Evolutionary conservation across 2,888 invertebrate genomes (phyloP).

Genomic region (Cosmia trapezina): DNA sequence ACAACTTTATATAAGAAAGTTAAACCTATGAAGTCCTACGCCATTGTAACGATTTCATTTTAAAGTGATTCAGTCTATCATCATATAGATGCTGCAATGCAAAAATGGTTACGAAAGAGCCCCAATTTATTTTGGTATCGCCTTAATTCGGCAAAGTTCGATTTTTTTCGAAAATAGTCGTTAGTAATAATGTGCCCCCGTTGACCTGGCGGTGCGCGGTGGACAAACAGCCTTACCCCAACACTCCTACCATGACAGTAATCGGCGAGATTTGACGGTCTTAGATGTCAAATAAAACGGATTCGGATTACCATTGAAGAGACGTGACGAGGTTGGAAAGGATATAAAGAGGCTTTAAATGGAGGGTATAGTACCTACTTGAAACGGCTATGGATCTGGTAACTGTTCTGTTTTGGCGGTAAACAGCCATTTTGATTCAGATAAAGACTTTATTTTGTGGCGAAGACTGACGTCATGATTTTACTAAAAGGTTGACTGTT

Average conservation of each 20-base stretch:
- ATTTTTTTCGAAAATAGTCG: no score
- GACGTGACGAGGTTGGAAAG: constrained; percentile 44
- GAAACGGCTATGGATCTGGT: constrained; percentile 24
- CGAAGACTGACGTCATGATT: constrained; percentile 9
- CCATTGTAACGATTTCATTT: no score
- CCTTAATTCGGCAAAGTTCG: no score
- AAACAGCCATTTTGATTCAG: constrained; percentile 39
- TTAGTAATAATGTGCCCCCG: not conserved
- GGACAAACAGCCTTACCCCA: no score
- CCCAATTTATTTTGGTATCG: no score
- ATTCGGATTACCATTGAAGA: constrained; percentile 37
- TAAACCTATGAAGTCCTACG: no score
- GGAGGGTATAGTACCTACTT: not conserved
- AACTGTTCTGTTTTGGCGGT: constrained; percentile 18
- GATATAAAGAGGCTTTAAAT: constrained; percentile 22
- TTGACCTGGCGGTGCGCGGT: no score
- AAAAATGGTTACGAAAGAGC: no score
- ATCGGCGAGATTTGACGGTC: constrained; percentile 7
- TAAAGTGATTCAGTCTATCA: no score
- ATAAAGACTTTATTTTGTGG: constrained; percentile 22
- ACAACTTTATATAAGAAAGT: no score
- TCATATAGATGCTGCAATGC: no score
- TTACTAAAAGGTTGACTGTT: not conserved
- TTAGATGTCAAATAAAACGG: constrained; percentile 44
- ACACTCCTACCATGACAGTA: not conserved